Evolutionary conservation across 2,797 vertebrate species (phyloP).

Genomic region (Lacerta agilis): DNA sequence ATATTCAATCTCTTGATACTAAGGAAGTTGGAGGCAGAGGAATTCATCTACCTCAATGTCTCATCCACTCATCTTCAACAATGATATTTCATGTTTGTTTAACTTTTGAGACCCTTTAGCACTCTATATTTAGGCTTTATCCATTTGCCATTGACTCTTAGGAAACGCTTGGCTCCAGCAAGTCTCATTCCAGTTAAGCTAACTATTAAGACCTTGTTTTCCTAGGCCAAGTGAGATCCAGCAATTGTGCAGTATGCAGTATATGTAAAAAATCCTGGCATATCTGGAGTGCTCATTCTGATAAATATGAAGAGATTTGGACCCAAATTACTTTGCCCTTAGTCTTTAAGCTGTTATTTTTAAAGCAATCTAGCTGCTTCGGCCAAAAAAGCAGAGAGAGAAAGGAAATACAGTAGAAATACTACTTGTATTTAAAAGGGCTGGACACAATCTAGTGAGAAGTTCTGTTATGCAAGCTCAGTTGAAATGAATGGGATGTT

Average conservation of each 20-base stretch:
- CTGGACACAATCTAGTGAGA: neutral
- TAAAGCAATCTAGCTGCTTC: slow-evolving; percentile 3
- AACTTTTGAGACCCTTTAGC: slow-evolving; percentile 57
- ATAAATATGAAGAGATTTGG: slow-evolving; percentile 48
- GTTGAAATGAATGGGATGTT: neutral
- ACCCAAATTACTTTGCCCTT: slow-evolving; percentile 24
- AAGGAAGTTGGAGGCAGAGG: slow-evolving; percentile 52
- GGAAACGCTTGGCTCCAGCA: slow-evolving; percentile 63
- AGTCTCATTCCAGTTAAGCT: slow-evolving; percentile 60
- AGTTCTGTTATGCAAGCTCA: neutral
- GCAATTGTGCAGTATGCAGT: slow-evolving; percentile 46
- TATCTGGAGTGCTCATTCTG: slow-evolving; percentile 57
- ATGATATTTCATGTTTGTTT: slow-evolving; percentile 64
- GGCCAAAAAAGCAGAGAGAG: slow-evolving; percentile 28
- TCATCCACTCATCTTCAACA: slow-evolving; percentile 35
- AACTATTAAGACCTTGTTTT: slow-evolving; percentile 59
- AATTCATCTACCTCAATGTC: neutral
- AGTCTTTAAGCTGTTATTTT: slow-evolving; percentile 39
- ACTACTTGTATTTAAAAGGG: neutral
- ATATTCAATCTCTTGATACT: neutral
- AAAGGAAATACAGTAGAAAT: neutral
- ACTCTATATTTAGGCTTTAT: slow-evolving; percentile 60
- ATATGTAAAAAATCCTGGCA: slow-evolving; percentile 50
- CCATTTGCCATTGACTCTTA: slow-evolving; percentile 52
- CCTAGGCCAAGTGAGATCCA: slow-evolving; percentile 52